Evolutionary conservation across 2,113 vertebrate genomes (phyloP).

Genomic region (Sminthopsis crassicaudata): DNA sequence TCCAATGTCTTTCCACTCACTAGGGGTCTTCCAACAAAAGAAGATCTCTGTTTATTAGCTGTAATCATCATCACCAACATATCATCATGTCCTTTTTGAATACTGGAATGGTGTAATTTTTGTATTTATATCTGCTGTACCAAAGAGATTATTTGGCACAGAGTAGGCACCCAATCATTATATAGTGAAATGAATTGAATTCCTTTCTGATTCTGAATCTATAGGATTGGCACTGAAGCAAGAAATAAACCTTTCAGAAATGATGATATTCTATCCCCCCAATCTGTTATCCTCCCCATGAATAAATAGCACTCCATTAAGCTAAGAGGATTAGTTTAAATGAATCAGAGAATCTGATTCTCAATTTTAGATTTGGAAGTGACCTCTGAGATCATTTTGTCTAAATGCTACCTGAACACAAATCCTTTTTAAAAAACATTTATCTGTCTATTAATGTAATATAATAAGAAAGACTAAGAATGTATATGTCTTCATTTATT

Average conservation of each 20-base stretch:
- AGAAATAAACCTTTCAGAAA: background rate
- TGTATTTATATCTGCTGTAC: background rate
- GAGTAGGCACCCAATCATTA: background rate
- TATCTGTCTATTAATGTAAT: too few relatives aligned
- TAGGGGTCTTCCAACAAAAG: background rate
- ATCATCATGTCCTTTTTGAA: background rate
- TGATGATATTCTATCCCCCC: background rate
- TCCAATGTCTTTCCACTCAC: background rate
- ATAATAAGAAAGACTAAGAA: too few relatives aligned
- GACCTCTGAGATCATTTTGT: background rate
- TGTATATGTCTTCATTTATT: too few relatives aligned
- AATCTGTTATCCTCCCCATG: background rate
- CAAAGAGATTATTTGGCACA: background rate
- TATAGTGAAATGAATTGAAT: background rate
- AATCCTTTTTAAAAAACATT: background rate
- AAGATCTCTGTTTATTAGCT: background rate
- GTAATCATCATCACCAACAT: background rate
- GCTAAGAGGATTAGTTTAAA: background rate
- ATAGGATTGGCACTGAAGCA: background rate
- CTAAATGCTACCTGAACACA: background rate
- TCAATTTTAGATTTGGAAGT: background rate
- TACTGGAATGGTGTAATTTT: background rate
- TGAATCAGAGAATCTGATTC: background rate
- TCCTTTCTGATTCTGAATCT: background rate
- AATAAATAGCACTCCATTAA: background rate